Conservation (phyloP, 1,140 invertebrate genomes). For the Ostrea edulis region DNA sequence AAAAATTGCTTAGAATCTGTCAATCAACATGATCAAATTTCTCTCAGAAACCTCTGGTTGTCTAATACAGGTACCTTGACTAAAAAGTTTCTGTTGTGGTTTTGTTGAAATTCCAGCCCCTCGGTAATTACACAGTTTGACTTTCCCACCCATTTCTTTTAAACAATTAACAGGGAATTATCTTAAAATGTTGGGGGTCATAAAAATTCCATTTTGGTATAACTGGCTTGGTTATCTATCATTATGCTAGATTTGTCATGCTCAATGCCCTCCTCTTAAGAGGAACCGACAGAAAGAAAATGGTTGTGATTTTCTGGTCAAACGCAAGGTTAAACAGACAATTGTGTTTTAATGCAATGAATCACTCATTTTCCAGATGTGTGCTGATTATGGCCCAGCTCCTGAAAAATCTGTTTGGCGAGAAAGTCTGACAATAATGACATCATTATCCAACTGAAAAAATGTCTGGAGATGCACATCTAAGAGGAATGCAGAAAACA, state of each 20-base stretch:
- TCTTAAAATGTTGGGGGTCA: slow-evolving; percentile 9
- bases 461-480: slow-evolving; percentile 16
- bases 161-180: slow-evolving; percentile 7
- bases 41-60: not conserved
- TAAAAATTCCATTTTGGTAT: slow-evolving; percentile 5
- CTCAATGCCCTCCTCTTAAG: slow-evolving; percentile 3
- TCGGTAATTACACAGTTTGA: not conserved
- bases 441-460: not conserved
- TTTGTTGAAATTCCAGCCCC: not conserved
- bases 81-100: not conserved
- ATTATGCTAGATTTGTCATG: slow-evolving; percentile 35
- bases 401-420: not conserved
- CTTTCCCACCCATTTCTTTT: slow-evolving; percentile 18
- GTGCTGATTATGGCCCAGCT: not conserved
- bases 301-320: slow-evolving; percentile 31
- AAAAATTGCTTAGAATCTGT: not conserved
- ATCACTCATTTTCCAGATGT: slow-evolving; percentile 25
- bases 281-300: not conserved
- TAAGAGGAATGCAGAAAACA: not conserved
- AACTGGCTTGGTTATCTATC: slow-evolving; percentile 15
- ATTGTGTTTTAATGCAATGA: slow-evolving; percentile 1
- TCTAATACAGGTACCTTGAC: not conserved
- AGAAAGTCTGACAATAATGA: slow-evolving; percentile 13
- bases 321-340: slow-evolving; percentile 12
- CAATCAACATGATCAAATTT: slow-evolving; percentile 2